Base-by-base conservation (phyloP, 1,140 invertebrate species). In the Penaeus indicus region DNA sequence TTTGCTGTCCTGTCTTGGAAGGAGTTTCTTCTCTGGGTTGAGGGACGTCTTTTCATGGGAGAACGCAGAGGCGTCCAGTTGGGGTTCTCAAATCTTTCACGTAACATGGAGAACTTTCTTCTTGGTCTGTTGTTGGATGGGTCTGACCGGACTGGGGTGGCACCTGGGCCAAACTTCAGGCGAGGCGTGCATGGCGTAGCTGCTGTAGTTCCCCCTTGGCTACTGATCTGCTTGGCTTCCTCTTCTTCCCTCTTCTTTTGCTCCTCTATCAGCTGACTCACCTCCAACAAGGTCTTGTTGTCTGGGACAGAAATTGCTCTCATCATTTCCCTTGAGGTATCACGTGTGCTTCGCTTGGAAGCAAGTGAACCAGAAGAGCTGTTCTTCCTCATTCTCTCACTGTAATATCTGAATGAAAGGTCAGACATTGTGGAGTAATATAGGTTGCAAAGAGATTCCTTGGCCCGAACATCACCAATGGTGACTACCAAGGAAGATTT, bases 71-170 rank as follows among this genome's bases (percentile, higher is more conserved):
- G 83, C n/a, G 89, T 81, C 89, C 86, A 88, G n/a, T 90, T 75
- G 11, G 85, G 84, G 25, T 82, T 42, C 47, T 95, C 95, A 92
- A 95, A 95, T 89, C 93, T 93, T 90, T 95, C 95, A 87, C 94
- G 93, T 42, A 95, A 91, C 78, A 95, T 92, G 16, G 94, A 95
- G 92, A 95, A 95, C 91, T 95, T 95, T 91, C 94, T 92, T 83
- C 94, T 93, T 0, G 94, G 94, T 91, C 92, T 93, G 89, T 92
- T 94, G 25, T 85, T 93, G 16, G 54, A 54, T 19, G 18, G 47
- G 18, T 64, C 79, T 32, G 77, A 64, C 22, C 38, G n/a, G 1
- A 88, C 47, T 22, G 79, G 79, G n/a, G 81, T 84, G 11, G 25
- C 22, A 1, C 54, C 62, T 11, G 77, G 42, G 21, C 42, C 54